Evolutionary conservation across 2,888 invertebrate genomes (phyloP), one percentile per base, ranked within the genome.

Genomic region (Leucozona laternaria): DNA sequence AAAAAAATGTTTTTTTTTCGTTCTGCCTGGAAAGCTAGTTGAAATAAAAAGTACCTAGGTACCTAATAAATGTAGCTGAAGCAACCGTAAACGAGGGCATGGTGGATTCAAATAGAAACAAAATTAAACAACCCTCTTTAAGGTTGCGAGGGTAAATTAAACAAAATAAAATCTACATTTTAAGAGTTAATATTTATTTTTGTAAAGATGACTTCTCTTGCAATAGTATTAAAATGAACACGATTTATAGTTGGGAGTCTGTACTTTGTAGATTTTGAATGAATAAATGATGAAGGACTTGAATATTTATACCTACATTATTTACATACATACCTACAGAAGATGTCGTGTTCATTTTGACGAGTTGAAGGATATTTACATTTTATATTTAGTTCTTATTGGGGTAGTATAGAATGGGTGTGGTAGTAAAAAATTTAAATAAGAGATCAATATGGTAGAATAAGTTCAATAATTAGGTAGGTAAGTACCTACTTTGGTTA

Each of bases 281-380:
- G 28, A 62, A 62, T 62, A n/a, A 62, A 62, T 43, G 11, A 43
- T 28, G 22, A 62, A 62, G 43, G 43, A 62, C 25, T 25, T 17
- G 10, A 40, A 37, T 20, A 34, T 37, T 57, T 57, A 6, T 34
- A 7, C 6, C 2, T 53, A 43, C 43, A 43, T 8, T 45, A 45
- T 15, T 6, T n/a, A 6, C 15, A 43, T 43, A 3, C 34, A 2
- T 37, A 11, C 1, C 11, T 25, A 25, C 4, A 15, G 17, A 7
- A 22, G 20, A 37, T 58, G 58, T 15, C 13, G 37, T 20, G 58
- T 58, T n/a, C 20, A 28, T 31, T 53, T 57, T 34, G 57, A 31
- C 57, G 17, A 40, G 60, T 40, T 58, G 34, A 58, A 15, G 37
- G 58, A 58, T 58, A 58, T 37, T 58, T 20, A 58, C 11, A 58